Base-by-base conservation (phyloP, 2,888 invertebrate species). In the Leucophenga maculata region DNA sequence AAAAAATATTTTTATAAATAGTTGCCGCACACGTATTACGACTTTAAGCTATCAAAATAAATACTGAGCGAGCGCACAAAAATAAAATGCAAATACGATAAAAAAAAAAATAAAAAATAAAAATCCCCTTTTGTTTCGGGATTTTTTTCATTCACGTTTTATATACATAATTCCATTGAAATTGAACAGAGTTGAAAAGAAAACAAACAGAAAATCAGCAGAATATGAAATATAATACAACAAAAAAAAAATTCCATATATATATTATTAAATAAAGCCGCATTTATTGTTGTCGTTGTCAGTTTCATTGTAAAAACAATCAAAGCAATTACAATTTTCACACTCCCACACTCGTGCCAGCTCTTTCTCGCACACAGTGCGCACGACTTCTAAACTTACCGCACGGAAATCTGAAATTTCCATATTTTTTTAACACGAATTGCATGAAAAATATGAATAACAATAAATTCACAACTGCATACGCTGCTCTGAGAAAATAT, bases 231-330 rank as follows among this genome's bases (percentile, higher is more conserved):
- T 39, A 39, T 39, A 39, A 39, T 11, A 39, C 8, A 39, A 39
- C 3, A 39, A 39, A 39, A 6, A 39, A 6, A 11, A 1, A 8
- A 39, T 1, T 39, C 3, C 4, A 39, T 39, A 39, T 39, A 39
- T 39, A 39, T 39, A 39, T 8, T 39, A 39, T 39, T 11, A 39
- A 39, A 11, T 39, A 39, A 26, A 26, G 26, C 26, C 8, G 8
- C 11, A 39, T 9, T 39, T 59, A 22, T 79, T 70, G 71, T 66
- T 71, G 69, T 72, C 69, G 72, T 72, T 67, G 55, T 62, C 75
- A 72, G 57, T 22, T 32, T 57, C 32, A 32, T 48, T 64, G 48
- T 20, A 52, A 52, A 52, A 52, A 52, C 52, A 52, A 52, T 52
- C 52, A 52, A 52, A 18, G 52, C 52, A 52, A 52, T 52, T 52